Base-by-base conservation (phyloP, 2,113 vertebrate genomes). In the Seriola rivoliana region DNA sequence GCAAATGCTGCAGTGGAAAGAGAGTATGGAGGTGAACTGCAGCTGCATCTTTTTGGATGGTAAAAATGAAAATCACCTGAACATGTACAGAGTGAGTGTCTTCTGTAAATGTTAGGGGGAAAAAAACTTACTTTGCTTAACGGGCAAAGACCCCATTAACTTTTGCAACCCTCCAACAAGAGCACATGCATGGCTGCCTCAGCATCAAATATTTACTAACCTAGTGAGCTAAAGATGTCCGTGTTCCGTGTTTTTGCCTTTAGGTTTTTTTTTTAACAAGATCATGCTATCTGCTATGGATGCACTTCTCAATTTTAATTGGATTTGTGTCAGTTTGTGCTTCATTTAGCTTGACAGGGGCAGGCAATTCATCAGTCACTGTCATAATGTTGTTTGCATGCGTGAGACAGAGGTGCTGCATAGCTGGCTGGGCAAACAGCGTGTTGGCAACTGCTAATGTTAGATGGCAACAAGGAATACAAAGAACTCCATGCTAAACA, bases 131-230 rank as follows among this genome's bases (percentile, higher is more conserved):
- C 38, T 66, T 25, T 38, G n/a, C 60, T 59, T 66, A 71, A 75
- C 38, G 59, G 69, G 81, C 69, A 72, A 78, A 71, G 70, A 72
- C 71, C 70, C 68, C 75, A 82, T 78, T 86, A 72, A 87, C 87
- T 80, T 89, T 77, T 77, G 46, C 54, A 81, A 80, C 34, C 75
- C 60, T 63, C 50, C 25, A 6, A 74, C 73, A 78, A 64, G 69
- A 72, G 76, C n/a, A 60, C 81, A 92, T 58, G 85, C 88, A 80
- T 87, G 86, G 81, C 90, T 89, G 91, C 87, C 58, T 66, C 71
- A 4, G 52, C 89, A 92, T 93, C 88, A 94, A 94, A 93, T 92
- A 94, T 94, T 93, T 91, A 93, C 77, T 23, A 86, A 75, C 75
- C 82, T 16, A 60, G 50, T 66, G 75, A 80, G 86, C 73, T 66